phyloP scores from a whole-genome alignment of 2,888 invertebrate species.

The Megastigmus dorsalis region DNA sequence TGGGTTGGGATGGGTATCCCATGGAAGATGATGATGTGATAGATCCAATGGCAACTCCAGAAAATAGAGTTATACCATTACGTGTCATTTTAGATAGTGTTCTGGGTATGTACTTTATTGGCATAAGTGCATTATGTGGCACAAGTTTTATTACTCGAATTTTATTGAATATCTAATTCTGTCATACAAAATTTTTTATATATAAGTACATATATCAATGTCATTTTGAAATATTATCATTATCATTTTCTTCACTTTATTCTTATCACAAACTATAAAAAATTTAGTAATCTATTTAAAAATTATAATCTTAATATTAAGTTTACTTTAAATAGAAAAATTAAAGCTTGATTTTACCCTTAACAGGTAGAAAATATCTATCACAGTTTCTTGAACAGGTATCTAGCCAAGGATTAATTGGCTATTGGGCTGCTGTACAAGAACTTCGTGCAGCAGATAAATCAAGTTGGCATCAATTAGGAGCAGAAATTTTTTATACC shows the following conservation, averaged over 20 bases:
- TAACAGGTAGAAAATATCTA: constrained; percentile 83
- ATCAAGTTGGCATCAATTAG: constrained; percentile 88
- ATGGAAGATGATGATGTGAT: constrained; percentile 68
- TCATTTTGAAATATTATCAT: neutral
- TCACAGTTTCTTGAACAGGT: constrained; percentile 88
- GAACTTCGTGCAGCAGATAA: constrained; percentile 86
- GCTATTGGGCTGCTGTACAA: constrained; percentile 91
- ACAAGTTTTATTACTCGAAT: too few species aligned
- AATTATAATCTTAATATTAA: too few species aligned
- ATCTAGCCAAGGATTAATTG: constrained; percentile 88
- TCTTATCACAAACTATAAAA: neutral
- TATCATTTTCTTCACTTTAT: neutral
- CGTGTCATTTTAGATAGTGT: constrained; percentile 85
- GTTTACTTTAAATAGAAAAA: too few species aligned
- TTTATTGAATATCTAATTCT: neutral
- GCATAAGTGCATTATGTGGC: too few species aligned
- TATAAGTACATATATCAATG: neutral
- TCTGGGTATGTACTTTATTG: constrained; percentile 66
- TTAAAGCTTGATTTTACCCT: constrained; percentile 20
- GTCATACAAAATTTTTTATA: too few species aligned
- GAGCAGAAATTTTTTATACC: constrained; percentile 93
- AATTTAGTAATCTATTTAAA: neutral
- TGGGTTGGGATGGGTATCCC: constrained; percentile 84
- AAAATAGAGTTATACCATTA: constrained; percentile 78
- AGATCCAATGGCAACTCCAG: constrained; percentile 62